Conservation (phyloP, 2,113 vertebrate species). For the Lota lota region DNA sequence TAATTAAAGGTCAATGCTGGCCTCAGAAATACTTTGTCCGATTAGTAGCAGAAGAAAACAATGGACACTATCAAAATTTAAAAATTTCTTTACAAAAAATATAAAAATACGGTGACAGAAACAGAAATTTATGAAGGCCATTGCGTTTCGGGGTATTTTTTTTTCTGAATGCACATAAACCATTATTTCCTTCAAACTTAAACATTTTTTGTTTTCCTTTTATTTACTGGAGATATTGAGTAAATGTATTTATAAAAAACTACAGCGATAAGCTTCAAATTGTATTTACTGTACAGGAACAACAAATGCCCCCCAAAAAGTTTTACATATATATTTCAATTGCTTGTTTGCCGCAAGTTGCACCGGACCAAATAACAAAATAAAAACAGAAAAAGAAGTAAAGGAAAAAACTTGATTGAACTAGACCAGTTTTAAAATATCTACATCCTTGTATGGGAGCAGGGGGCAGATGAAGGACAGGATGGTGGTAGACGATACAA, state of each 20-base stretch:
- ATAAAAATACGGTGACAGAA: conserved; percentile 62
- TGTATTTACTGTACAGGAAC: conserved; percentile 68
- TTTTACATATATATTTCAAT: conserved; percentile 41
- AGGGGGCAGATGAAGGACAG: conserved; percentile 27
- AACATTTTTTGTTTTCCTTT: conserved; percentile 9
- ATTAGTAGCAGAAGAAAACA: conserved; percentile 52
- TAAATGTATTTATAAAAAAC: conserved; percentile 61
- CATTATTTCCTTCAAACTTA: background rate
- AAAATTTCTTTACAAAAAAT: conserved; percentile 66
- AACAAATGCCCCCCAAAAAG: conserved; percentile 36
- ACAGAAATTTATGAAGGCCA: conserved; percentile 46
- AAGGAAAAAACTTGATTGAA: conserved; percentile 21
- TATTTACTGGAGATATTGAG: conserved; percentile 53
- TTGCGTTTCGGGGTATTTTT: conserved; percentile 37
- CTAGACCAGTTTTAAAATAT: conserved; percentile 56
- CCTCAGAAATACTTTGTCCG: conserved; percentile 48
- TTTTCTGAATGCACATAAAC: conserved; percentile 39
- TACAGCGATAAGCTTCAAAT: conserved; percentile 55
- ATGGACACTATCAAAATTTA: conserved; percentile 62
- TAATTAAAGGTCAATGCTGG: conserved; percentile 45
- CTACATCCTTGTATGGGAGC: conserved; percentile 59
- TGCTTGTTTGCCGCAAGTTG: conserved; percentile 38
- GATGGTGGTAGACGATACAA: conserved; percentile 26
- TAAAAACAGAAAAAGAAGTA: conserved; percentile 6
- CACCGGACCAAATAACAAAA: too few species aligned